Percentiles rank a stretch among this genome's conserved stretches.
phyloP scores from a whole-genome alignment of 2,113 vertebrate genomes.

The Sinocyclocheilus rhinocerous region DNA sequence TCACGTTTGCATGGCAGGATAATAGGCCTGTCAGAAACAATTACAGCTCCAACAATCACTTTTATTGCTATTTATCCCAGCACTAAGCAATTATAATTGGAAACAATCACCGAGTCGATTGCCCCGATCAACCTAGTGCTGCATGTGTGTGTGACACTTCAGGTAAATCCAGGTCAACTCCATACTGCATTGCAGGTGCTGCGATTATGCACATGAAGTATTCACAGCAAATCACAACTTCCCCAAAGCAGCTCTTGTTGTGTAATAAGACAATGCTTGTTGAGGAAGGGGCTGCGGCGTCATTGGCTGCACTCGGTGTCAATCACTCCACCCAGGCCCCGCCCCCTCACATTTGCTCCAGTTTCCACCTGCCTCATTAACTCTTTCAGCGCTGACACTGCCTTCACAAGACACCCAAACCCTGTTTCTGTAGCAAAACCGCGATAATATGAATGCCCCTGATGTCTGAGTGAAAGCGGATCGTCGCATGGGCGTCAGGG shows the following conservation, averaged over 20 bases:
- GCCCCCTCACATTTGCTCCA: slow-evolving; percentile 41
- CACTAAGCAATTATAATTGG: background rate
- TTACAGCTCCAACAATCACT: slow-evolving; percentile 11
- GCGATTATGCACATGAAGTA: background rate
- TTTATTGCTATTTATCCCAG: slow-evolving; percentile 22
- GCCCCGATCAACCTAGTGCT: background rate
- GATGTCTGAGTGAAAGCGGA: background rate
- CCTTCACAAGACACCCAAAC: background rate
- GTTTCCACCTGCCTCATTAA: slow-evolving; percentile 51
- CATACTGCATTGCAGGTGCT: slow-evolving; percentile 53
- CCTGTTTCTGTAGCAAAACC: background rate
- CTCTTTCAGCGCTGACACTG: slow-evolving; percentile 34
- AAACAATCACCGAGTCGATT: background rate
- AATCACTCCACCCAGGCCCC: slow-evolving; percentile 13
- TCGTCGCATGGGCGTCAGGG: background rate
- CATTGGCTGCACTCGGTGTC: slow-evolving; percentile 6
- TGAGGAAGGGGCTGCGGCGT: background rate
- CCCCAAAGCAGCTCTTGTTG: slow-evolving; percentile 2
- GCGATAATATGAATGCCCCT: background rate
- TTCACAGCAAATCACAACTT: slow-evolving; percentile 18
- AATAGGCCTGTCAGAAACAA: slow-evolving; percentile 20
- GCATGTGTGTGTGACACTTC: background rate
- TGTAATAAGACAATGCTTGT: slow-evolving; percentile 7
- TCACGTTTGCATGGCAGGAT: background rate
- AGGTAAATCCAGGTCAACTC: slow-evolving; percentile 57